A percentile compares a stretch with the other conserved stretches of the same genome.
Conservation (phyloP, 1,140 invertebrate species). For the Drosophila mauritiana region DNA sequence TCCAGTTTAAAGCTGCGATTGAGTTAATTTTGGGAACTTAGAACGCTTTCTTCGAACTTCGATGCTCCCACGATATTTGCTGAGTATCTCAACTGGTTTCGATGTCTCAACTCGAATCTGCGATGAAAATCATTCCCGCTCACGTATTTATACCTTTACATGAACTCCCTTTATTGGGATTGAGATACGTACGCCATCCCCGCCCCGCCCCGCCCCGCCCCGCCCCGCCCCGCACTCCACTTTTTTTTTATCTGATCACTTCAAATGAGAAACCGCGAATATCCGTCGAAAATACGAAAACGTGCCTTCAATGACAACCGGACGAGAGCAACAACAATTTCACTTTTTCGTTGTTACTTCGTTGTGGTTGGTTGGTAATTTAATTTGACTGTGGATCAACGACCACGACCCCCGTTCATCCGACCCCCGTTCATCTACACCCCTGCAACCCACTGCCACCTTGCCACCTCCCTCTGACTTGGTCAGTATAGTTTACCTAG, state of each 20-base stretch:
- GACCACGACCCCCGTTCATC: slow-evolving; percentile 35
- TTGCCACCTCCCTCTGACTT: slow-evolving; percentile 1
- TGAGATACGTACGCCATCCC: neutral
- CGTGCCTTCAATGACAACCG: slow-evolving; percentile 63
- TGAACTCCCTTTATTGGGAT: slow-evolving; percentile 19
- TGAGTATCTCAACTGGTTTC: slow-evolving; percentile 1
- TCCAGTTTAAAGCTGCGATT: neutral
- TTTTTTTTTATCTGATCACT: slow-evolving; percentile 27
- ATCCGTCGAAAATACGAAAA: slow-evolving; percentile 62
- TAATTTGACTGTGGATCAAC: slow-evolving; percentile 73
- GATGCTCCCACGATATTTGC: slow-evolving; percentile 25
- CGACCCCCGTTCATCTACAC: too few relatives aligned
- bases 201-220: neutral
- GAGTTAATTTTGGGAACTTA: neutral
- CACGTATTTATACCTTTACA: neutral
- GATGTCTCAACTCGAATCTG: slow-evolving; percentile 10
- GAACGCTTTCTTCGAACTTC: neutral
- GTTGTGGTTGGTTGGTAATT: slow-evolving; percentile 70
- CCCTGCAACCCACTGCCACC: neutral
- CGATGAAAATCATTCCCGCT: slow-evolving; percentile 23
- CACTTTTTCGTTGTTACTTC: slow-evolving; percentile 55
- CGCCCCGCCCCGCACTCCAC: neutral
- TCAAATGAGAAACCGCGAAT: slow-evolving; percentile 67
- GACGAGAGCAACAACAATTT: slow-evolving; percentile 74
- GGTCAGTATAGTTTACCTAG: slow-evolving; percentile 22